phyloP scores from a whole-genome alignment of 1,140 invertebrate species.

The Bombus haemorrhoidalis region DNA sequence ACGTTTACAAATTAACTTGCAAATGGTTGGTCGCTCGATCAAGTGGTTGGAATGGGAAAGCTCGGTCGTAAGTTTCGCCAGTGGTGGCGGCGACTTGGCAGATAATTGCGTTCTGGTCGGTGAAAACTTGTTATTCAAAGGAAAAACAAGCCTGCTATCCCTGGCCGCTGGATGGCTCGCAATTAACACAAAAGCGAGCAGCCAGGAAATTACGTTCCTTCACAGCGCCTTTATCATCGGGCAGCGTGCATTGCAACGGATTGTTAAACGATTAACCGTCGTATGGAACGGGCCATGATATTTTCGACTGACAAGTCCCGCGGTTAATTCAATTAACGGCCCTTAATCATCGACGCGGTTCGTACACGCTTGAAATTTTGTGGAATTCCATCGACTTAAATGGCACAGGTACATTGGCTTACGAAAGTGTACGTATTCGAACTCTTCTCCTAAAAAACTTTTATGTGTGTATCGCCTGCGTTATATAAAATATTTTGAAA shows the following conservation, averaged over 20 bases:
- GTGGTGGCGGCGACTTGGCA: not conserved
- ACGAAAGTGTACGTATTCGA: not conserved
- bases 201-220: constrained; percentile 11
- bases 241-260: not conserved
- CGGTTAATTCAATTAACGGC: constrained; percentile 22
- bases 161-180: not conserved
- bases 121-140: constrained; percentile 33
- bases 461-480: not conserved
- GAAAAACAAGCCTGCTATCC: constrained; percentile 25
- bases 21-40: constrained; percentile 25
- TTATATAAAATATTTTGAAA: not conserved
- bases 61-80: not conserved
- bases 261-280: constrained; percentile 1
- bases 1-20: constrained; percentile 41
- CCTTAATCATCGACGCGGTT: not conserved
- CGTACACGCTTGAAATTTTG: not conserved
- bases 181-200: constrained; percentile 34
- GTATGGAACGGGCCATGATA: not conserved
- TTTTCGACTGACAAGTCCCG: not conserved
- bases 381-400: not conserved
- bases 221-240: not conserved
- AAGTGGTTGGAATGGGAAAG: constrained; percentile 21
- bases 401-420: no score
- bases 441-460: no score
- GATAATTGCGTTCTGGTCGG: constrained; percentile 31